Conservation (phyloP, 2,888 invertebrate genomes). For the Odontomyia ornata region DNA sequence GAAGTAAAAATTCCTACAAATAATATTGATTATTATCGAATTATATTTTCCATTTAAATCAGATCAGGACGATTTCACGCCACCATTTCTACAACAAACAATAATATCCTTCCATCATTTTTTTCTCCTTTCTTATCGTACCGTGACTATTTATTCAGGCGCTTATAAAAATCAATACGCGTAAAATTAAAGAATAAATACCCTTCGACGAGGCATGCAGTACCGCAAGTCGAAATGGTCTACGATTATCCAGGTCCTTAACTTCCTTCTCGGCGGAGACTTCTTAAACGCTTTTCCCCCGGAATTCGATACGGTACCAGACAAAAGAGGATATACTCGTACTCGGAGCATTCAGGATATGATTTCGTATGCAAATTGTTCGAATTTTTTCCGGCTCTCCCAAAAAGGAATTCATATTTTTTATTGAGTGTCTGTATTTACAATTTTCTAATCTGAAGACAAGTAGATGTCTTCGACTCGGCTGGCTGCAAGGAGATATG, state of each 20-base stretch:
- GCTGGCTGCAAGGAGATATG: neutral
- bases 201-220: neutral
- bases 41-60: too few relatives aligned
- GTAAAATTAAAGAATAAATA: conserved; percentile 61
- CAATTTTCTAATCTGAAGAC: conserved; percentile 36
- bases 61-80: too few relatives aligned
- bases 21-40: too few relatives aligned
- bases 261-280: neutral
- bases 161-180: conserved; percentile 64
- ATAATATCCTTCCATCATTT: neutral
- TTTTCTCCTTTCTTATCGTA: conserved; percentile 28
- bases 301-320: conserved; percentile 36
- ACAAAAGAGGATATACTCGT: neutral
- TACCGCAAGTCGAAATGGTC: neutral
- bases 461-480: conserved; percentile 20
- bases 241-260: conserved; percentile 17
- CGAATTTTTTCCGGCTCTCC: conserved; percentile 28
- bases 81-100: too few relatives aligned
- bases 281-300: conserved; percentile 24
- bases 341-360: conserved; percentile 30
- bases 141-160: conserved; percentile 63
- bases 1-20: too few relatives aligned
- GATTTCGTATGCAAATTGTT: conserved; percentile 51
- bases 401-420: conserved; percentile 37
- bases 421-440: conserved; percentile 39